Percentiles rank a stretch among this genome's conserved stretches.
Evolutionary conservation across 53 echinoderm and acorn worm species (phyloP).

Genomic region (Holothuria leucospilota): DNA sequence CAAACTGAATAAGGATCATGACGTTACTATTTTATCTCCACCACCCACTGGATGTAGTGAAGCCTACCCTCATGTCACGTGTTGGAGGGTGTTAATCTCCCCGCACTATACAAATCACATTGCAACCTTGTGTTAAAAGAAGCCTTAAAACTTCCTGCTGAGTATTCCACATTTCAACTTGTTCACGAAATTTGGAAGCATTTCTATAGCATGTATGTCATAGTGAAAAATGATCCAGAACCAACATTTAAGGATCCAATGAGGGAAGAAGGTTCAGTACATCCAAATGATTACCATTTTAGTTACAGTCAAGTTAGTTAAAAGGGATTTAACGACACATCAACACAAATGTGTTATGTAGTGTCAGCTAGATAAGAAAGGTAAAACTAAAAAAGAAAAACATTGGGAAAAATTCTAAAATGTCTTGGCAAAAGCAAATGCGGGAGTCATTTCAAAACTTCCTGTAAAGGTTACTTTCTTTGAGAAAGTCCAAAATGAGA

Average conservation of each 20-base stretch:
- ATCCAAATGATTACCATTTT: background rate
- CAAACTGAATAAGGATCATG: slow-evolving; percentile 36
- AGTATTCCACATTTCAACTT: slow-evolving; percentile 3
- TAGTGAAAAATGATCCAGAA: slow-evolving; percentile 29
- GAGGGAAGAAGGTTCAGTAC: background rate
- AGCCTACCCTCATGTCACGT: slow-evolving; percentile 25
- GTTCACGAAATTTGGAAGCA: slow-evolving; percentile 63
- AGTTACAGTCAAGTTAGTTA: too few relatives aligned
- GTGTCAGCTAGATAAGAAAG: too few relatives aligned
- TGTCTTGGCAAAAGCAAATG: too few relatives aligned
- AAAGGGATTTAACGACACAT: too few relatives aligned
- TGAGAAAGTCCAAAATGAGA: too few relatives aligned
- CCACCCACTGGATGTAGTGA: background rate
- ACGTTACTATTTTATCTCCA: background rate
- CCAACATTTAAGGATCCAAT: background rate
- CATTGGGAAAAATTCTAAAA: too few relatives aligned
- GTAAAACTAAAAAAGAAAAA: too few relatives aligned
- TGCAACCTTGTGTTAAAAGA: background rate
- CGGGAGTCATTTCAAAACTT: too few relatives aligned
- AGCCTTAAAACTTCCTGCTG: background rate
- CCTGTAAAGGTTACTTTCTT: too few relatives aligned
- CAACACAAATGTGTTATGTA: too few relatives aligned
- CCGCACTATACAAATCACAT: background rate
- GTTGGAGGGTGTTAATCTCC: background rate
- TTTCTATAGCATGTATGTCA: slow-evolving; percentile 54